phyloP scores from a whole-genome alignment of 2,113 vertebrate genomes.

The Takifugu bimaculatus region DNA sequence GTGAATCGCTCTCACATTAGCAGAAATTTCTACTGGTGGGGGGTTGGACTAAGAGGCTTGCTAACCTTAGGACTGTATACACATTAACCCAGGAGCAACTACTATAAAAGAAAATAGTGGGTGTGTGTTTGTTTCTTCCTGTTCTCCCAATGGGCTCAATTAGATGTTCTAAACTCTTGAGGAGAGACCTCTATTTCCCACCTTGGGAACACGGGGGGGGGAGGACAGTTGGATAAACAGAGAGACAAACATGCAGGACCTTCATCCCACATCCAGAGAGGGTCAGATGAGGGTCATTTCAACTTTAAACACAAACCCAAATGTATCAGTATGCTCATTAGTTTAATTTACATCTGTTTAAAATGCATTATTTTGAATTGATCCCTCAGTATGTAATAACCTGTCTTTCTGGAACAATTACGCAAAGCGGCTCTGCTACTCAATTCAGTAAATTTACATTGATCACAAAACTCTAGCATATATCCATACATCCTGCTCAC shows the following conservation, averaged over 20 bases:
- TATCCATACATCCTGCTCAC: too few relatives aligned
- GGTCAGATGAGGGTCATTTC: too few relatives aligned
- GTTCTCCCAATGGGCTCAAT: conserved; percentile 60
- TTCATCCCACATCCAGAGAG: not conserved
- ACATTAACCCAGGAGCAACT: conserved; percentile 4
- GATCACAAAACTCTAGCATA: too few relatives aligned
- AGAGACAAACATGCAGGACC: not conserved
- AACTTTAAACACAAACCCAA: too few relatives aligned
- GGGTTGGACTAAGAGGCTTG: not conserved
- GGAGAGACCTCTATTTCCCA: conserved; percentile 25
- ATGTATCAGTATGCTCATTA: too few relatives aligned
- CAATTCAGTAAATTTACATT: too few relatives aligned
- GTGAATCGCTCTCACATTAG: too few relatives aligned
- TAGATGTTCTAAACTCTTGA: conserved; percentile 32
- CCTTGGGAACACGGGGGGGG: conserved; percentile 5
- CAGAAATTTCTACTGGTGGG: not conserved
- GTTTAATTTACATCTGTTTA: too few relatives aligned
- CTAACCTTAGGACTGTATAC: conserved; percentile 7
- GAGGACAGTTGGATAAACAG: not conserved
- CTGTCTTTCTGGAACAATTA: too few relatives aligned
- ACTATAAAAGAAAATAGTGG: conserved; percentile 32
- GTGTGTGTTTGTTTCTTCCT: conserved; percentile 23
- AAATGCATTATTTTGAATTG: too few relatives aligned
- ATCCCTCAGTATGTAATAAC: too few relatives aligned
- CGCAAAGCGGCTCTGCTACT: too few relatives aligned